Conservation (phyloP, 1,140 invertebrate genomes). For the Leucophenga varia region DNA sequence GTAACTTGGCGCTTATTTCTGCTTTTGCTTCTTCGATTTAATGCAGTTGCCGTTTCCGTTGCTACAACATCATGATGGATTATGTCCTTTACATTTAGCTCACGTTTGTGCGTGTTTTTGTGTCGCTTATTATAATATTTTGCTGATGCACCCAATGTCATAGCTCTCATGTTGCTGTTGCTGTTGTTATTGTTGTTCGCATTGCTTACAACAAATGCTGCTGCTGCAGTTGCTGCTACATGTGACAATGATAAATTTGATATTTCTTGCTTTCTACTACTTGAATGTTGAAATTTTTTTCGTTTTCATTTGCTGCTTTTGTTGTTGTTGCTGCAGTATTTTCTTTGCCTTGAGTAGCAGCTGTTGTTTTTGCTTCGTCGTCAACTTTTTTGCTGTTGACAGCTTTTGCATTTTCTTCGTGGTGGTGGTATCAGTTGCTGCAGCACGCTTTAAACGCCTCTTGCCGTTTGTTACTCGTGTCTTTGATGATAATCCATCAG, state of each 20-base stretch:
- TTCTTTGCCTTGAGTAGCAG: constrained; percentile 9
- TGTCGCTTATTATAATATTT: constrained; percentile 50
- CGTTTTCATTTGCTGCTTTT: constrained; percentile 10
- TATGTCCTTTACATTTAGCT: constrained; percentile 39
- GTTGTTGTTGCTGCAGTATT: constrained; percentile 6
- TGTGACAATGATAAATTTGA: constrained; percentile 56
- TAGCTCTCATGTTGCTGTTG: constrained; percentile 42
- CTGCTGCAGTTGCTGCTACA: constrained; percentile 19
- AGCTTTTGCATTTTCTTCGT: constrained; percentile 11
- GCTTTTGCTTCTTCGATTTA: neutral
- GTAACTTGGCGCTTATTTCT: constrained; percentile 35
- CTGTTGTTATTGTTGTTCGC: constrained; percentile 31
- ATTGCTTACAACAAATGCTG: constrained; percentile 22
- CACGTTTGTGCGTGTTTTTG: constrained; percentile 49
- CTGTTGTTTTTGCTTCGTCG: constrained; percentile 19
- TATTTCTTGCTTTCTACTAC: constrained; percentile 22
- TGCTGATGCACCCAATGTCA: constrained; percentile 9
- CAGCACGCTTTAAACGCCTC: constrained; percentile 29
- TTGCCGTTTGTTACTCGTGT: constrained; percentile 16
- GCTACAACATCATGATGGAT: constrained; percentile 48
- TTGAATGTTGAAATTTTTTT: constrained; percentile 1
- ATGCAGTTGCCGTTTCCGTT: constrained; percentile 5
- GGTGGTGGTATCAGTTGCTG: constrained; percentile 16
- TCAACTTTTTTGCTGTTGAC: constrained; percentile 26
- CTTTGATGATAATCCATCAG: constrained; percentile 50